Base-by-base conservation (phyloP, 2,888 invertebrate genomes). In the Eristalis arbustorum region DNA sequence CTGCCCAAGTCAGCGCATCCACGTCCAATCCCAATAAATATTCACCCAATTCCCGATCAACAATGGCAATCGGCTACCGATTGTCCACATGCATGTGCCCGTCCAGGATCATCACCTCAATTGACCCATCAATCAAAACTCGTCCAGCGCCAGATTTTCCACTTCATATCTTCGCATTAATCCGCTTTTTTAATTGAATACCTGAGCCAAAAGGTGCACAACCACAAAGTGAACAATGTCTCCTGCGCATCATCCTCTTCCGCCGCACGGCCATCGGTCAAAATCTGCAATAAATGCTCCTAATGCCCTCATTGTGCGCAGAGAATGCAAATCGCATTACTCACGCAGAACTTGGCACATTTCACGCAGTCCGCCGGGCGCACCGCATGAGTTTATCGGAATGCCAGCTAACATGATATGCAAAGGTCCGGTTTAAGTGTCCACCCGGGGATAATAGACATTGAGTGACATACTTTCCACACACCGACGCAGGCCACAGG, bases 261-360 rank as follows among this genome's bases (percentile, higher is more conserved):
- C 57, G 28, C 49, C 25, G 25, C 64, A 11, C 37, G n/a, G 49
- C 59, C 62, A 81, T 63, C 81, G 77, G 56, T 64, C 77, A 85
- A 73, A 78, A 25, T 59, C 49, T 62, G 64, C 82, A 64, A 79
- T 80, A 81, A 81, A 84, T 68, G 42, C 25, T 62, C 61, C 72
- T 68, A 81, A 81, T 76, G 40, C 76, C 67, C 13, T 37, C 59
- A 85, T 82, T 85, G 77, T 85, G 61, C 37, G 28, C 62, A 49
- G 42, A 37, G 68, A 91, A 91, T 91, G 91, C 91, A 91, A 91
- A 91, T 91, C 91, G 91, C 90, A 91, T 91, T 91, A 91, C 90
- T 90, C 90, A 91, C 90, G 90, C 91, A 88, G 89, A 71, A 88
- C 88, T 88, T 89, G 90, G 80, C 89, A 89, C 89, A 59, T 71